Conservation (phyloP, 1,140 invertebrate genomes). For the Trichonephila inaurata region DNA sequence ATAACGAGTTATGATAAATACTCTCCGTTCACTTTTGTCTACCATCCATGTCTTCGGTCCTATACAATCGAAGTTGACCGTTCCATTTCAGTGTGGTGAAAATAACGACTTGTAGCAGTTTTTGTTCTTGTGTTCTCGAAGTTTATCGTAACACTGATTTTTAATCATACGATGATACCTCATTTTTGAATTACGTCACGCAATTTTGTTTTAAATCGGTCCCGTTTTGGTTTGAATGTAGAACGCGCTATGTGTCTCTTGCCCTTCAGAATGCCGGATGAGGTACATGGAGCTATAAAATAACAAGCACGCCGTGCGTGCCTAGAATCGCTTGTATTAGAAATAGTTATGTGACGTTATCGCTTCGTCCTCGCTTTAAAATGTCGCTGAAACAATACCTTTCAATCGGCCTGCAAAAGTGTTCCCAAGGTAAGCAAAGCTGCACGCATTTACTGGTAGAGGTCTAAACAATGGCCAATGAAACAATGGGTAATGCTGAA, state of each 20-base stretch:
- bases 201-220: neutral
- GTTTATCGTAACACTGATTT: conserved; percentile 20
- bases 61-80: conserved; percentile 17
- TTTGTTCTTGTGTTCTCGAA: neutral
- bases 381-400: conserved; percentile 43
- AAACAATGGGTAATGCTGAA: conserved; percentile 39
- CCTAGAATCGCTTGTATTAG: neutral
- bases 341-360: conserved; percentile 1
- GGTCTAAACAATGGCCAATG: conserved; percentile 43
- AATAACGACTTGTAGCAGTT: conserved; percentile 13
- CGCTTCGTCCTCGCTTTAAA: neutral
- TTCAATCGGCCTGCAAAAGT: neutral
- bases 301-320: conserved; percentile 28
- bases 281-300: neutral
- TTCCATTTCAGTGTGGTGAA: conserved; percentile 22
- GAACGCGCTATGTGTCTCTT: neutral
- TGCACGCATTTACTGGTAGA: conserved; percentile 8
- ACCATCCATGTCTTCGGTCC: neutral
- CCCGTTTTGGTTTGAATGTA: conserved; percentile 13
- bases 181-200: conserved; percentile 29
- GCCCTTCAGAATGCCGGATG: conserved; percentile 35
- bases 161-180: neutral
- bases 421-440: conserved; percentile 55
- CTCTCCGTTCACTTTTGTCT: neutral
- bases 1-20: conserved; percentile 16